Percentiles rank a stretch among this genome's conserved stretches.
Evolutionary conservation across 2,113 vertebrate genomes (phyloP).

Genomic region (Pomatorhinus ruficollis): DNA sequence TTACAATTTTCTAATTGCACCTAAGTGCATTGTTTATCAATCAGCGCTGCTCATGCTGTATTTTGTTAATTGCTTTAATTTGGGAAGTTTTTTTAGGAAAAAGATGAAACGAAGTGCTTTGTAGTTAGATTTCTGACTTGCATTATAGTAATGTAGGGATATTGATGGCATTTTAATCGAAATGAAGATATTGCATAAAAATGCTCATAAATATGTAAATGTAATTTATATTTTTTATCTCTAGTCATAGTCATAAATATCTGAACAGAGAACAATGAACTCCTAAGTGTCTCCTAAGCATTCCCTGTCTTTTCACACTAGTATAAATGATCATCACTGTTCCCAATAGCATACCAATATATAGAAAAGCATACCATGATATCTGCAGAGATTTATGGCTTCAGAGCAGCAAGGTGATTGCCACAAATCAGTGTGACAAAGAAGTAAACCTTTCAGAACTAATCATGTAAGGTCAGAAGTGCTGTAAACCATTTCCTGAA

Average conservation of each 20-base stretch:
- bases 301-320: neutral
- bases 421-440: constrained; percentile 50
- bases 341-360: neutral
- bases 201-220: constrained; percentile 44
- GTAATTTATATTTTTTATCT: constrained; percentile 46
- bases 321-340: neutral
- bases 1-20: neutral
- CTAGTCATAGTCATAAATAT: constrained; percentile 33
- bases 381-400: neutral
- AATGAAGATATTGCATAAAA: constrained; percentile 16
- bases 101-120: neutral
- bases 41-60: neutral
- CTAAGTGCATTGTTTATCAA: neutral
- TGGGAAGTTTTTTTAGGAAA: neutral
- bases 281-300: constrained; percentile 15
- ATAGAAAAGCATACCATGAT: neutral
- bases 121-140: neutral
- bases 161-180: neutral
- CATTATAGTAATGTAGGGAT: neutral
- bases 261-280: constrained; percentile 13
- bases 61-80: neutral
- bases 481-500: neutral
- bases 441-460: constrained; percentile 24
- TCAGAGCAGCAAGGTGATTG: constrained; percentile 19
- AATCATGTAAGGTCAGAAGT: constrained; percentile 13